A percentile compares a stretch with the other conserved stretches of the same genome.
Evolutionary conservation across 2,113 vertebrate species (phyloP).

Genomic region (Anser cygnoides): DNA sequence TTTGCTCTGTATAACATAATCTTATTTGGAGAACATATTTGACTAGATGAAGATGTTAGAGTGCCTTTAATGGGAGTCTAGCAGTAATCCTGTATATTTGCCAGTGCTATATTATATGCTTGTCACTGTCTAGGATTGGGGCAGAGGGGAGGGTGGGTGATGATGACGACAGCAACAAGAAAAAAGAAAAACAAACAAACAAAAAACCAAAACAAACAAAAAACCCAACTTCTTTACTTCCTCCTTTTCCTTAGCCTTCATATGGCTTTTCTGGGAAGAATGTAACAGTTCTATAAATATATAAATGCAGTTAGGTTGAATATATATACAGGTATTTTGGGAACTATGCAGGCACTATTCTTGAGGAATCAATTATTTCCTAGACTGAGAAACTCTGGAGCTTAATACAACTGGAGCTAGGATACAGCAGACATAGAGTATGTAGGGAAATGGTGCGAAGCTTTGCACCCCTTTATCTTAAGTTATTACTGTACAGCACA

Average conservation of each 20-base stretch:
- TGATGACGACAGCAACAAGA: too few species aligned
- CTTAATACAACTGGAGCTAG: not conserved
- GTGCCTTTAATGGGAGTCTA: not conserved
- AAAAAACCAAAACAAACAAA: too few species aligned
- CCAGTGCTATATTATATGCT: not conserved
- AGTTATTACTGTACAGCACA: not conserved
- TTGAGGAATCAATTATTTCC: not conserved
- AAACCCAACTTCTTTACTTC: not conserved
- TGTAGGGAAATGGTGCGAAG: not conserved
- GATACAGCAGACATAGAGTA: rapidly evolving
- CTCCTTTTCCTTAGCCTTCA: not conserved
- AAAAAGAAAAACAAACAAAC: too few species aligned
- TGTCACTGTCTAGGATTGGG: not conserved
- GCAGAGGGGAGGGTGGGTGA: too few species aligned
- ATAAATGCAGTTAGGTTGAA: not conserved
- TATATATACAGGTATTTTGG: not conserved
- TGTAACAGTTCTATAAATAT: not conserved
- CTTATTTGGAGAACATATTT: conserved; percentile 34
- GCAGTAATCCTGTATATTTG: not conserved
- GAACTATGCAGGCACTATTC: not conserved
- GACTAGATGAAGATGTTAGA: conserved; percentile 17
- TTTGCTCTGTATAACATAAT: conserved; percentile 6
- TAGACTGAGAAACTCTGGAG: not conserved
- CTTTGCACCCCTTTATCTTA: not conserved
- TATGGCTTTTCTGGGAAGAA: not conserved